phyloP scores from a whole-genome alignment of 2,888 invertebrate species.

The Rotaria macrura region DNA sequence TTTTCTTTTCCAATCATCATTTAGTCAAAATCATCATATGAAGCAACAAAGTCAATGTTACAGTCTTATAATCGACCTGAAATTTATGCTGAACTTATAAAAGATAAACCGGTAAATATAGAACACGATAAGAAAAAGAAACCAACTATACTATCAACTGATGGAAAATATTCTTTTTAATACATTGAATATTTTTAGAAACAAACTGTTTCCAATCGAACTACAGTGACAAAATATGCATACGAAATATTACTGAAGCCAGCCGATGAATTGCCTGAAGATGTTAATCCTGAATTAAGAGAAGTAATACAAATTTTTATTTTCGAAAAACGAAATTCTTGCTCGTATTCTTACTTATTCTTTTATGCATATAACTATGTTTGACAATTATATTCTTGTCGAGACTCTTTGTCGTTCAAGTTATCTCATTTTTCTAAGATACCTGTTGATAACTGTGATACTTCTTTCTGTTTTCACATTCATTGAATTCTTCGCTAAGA shows the following conservation, averaged over 20 bases:
- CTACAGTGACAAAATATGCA: constrained; percentile 54
- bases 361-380: too few species aligned
- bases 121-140: neutral
- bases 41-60: constrained; percentile 22
- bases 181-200: too few species aligned
- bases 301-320: constrained; percentile 57
- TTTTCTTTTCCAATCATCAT: neutral
- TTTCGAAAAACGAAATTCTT: neutral
- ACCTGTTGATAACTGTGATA: too few species aligned
- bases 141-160: too few species aligned
- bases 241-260: constrained; percentile 61
- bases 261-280: constrained; percentile 66
- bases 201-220: constrained; percentile 38
- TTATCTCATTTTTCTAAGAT: too few species aligned
- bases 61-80: constrained; percentile 24
- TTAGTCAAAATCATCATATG: constrained; percentile 21
- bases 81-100: constrained; percentile 5
- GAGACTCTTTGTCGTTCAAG: too few species aligned
- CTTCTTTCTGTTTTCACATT: too few species aligned
- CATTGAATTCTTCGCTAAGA: too few species aligned
- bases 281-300: constrained; percentile 71
- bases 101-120: constrained; percentile 19
- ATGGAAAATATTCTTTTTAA: neutral
- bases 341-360: constrained; percentile 24
- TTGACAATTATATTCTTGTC: too few species aligned